Conservation (phyloP, 2,797 vertebrate genomes). For the Otolemur crassicaudatus region DNA sequence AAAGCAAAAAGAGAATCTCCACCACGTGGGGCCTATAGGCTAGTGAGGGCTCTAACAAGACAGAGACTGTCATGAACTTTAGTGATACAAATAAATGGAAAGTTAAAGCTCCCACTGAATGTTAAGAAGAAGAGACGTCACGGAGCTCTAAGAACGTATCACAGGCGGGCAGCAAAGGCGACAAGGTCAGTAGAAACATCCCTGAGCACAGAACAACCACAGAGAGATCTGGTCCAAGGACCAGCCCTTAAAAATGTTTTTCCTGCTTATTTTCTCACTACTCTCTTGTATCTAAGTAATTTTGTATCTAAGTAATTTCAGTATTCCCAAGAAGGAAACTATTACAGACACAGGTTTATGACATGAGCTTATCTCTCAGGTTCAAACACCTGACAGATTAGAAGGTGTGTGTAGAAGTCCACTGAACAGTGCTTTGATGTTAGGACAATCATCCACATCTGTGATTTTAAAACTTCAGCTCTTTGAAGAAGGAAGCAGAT, state of each 20-base stretch:
- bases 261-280: background rate
- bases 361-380: background rate
- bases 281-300: background rate
- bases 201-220: no score
- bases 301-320: background rate
- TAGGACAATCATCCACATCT: rapidly evolving
- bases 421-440: background rate
- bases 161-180: background rate
- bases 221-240: background rate
- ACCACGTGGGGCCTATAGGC: background rate
- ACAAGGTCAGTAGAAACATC: background rate
- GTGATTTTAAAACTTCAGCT: background rate
- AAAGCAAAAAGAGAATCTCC: background rate
- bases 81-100: background rate
- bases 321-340: background rate
- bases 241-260: background rate
- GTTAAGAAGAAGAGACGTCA: background rate
- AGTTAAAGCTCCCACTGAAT: background rate
- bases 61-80: background rate
- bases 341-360: background rate
- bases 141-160: background rate
- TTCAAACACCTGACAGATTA: background rate
- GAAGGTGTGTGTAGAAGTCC: background rate
- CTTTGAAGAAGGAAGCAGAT: background rate
- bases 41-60: background rate